Conservation (phyloP, 2,888 invertebrate genomes). For the Drosophila diplacantha region DNA sequence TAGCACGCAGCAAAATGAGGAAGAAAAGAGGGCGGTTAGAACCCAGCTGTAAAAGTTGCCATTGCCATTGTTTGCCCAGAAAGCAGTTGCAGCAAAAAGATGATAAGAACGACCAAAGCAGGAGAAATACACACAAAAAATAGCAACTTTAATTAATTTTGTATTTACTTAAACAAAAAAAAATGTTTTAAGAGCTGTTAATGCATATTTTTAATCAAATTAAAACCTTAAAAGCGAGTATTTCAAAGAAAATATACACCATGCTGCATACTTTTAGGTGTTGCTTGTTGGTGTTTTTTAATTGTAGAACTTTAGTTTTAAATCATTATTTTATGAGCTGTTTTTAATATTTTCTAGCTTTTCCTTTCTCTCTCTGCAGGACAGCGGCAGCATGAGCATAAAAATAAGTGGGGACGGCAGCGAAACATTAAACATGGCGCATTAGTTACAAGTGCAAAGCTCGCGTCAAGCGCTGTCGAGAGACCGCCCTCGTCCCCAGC, state of each 20-base stretch:
- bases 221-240: no score
- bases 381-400: conserved; percentile 17
- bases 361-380: conserved; percentile 2
- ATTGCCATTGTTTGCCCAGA: conserved; percentile 55
- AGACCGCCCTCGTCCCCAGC: conserved; percentile 27
- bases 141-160: background rate
- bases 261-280: background rate
- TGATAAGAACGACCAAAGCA: conserved; percentile 22
- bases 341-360: background rate
- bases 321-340: background rate
- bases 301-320: no score
- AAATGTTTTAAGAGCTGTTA: background rate
- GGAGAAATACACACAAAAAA: conserved; percentile 2
- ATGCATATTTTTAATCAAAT: background rate
- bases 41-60: conserved; percentile 64
- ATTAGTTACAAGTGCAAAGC: conserved; percentile 68
- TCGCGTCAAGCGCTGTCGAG: conserved; percentile 35
- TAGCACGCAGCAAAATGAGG: conserved; percentile 33
- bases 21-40: conserved; percentile 20
- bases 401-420: conserved; percentile 24
- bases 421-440: conserved; percentile 65
- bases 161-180: background rate
- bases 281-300: background rate
- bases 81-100: conserved; percentile 21
- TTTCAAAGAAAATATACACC: background rate